Evolutionary conservation across 2,888 invertebrate species (phyloP), one percentile per base, ranked within the genome.

Genomic region (Chrysopilus asiliformis): DNA sequence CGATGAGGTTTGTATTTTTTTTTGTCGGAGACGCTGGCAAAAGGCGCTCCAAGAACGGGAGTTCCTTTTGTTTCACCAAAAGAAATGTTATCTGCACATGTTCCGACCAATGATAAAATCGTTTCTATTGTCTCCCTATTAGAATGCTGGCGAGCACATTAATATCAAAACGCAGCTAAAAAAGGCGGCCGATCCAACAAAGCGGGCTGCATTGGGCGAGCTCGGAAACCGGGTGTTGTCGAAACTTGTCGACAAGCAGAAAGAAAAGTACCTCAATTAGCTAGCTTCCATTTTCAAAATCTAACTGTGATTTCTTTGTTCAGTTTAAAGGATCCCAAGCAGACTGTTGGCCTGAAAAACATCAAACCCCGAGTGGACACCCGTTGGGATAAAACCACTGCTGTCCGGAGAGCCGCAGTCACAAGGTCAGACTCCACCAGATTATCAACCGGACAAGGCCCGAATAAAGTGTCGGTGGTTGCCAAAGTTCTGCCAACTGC

Each of bases 201-300:
- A 58, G 43, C 55, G 69, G 43, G 57, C 68, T 15, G 70, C 66
- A 12, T 51, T 69, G 24, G 68, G 68, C 4, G 70, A 70, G 48
- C 55, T 69, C 33, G 66, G 68, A 17, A 69, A 69, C 49, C 65
- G 63, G 40, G 67, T 66, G 12, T 55, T 56, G 5, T 57, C 53
- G 13, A 48, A 45, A 18, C 43, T 49, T 18, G 55, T 53, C 31
- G 56, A 60, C 36, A 53, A 47, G 0, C 50, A 52, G 32, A 57
- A 58, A 55, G 62, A 48, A 51, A 54, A 47, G 47, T 43, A 31
- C 34, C 18, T 4, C 12, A 8, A 30, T 31, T 16, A 10, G 15
- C 9, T 17, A 7, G 24, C 14, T 18, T 32, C n/a, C 17, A 25
- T 10, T 15, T 26, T 3, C 8, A 31, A 17, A 10, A 18, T n/a